Base-by-base conservation (phyloP, 2,113 vertebrate genomes). In the Alethe castanea region DNA sequence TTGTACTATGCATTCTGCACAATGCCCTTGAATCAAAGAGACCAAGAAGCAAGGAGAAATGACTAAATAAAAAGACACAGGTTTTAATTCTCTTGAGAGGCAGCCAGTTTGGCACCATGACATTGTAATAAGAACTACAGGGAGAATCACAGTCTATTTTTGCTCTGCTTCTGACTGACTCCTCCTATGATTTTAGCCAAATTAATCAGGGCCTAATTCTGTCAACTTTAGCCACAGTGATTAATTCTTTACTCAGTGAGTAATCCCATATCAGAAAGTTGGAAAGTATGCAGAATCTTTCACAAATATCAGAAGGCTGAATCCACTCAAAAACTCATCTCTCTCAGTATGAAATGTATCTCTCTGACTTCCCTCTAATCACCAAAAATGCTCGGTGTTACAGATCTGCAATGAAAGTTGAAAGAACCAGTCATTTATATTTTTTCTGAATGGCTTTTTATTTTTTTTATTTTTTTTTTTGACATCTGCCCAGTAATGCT, bases 171-270 rank as follows among this genome's bases (percentile, higher is more conserved):
- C 8, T 95, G 40, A 76, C 48, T 72, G 60, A 71, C 61, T 86
- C 28, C 67, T 84, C 54, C 42, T 87, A 1, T 77, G 40, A 85
- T 77, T 61, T 91, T 62, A 91, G 31, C 9, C 57, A 91, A 89
- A 91, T 73, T 79, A 92, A 79, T 85, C 91, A 92, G n/a, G 50
- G 33, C 14, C 33, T 94, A 76, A 88, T 92, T 94, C 45, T 85
- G 57, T 54, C 81, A 92, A 10, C 35, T 87, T 89, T 35, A 89
- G 22, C 38, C 61, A 85, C 53, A 69, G 20, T 77, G 54, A 82
- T 89, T 87, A 87, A 61, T 87, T 85, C 38, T 85, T 91, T 88
- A 59, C 33, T 93, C 52, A 54, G 35, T 36, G n/a, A 80, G 8
- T 59, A 96, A 92, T 86, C 35, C n/a, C 25, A 80, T 42, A 76